phyloP scores from a whole-genome alignment of 2,113 vertebrate genomes.

The Hypanus sabinus region DNA sequence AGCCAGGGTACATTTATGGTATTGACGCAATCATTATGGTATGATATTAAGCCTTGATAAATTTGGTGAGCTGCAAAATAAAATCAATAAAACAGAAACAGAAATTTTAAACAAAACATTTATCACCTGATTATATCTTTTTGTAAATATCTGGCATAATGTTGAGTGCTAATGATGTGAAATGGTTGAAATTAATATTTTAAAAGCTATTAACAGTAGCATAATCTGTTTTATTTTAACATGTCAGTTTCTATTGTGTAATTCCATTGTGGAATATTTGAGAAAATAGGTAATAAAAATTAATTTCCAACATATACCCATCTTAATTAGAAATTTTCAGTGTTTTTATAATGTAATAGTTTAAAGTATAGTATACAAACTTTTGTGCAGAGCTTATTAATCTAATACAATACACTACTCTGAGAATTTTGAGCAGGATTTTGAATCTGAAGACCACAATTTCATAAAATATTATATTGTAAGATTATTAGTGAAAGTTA shows the following conservation, averaged over 20 bases:
- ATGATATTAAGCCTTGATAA: neutral
- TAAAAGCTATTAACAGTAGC: conserved; percentile 26
- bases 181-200: conserved; percentile 13
- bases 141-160: conserved; percentile 30
- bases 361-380: neutral
- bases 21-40: neutral
- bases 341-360: neutral
- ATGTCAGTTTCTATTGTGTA: neutral
- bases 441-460: neutral
- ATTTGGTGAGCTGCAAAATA: neutral
- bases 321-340: neutral
- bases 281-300: neutral
- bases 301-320: neutral
- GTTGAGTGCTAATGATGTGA: neutral
- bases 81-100: neutral
- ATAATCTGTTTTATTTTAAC: conserved; percentile 27
- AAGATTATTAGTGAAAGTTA: neutral
- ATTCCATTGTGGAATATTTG: neutral
- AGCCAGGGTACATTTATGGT: neutral
- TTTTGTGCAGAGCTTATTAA: neutral
- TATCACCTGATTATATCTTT: conserved; percentile 20
- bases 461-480: neutral
- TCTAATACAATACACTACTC: neutral
- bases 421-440: neutral
- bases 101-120: neutral